Conservation (phyloP, 2,888 invertebrate genomes). For the Cataglyphis albicans region DNA sequence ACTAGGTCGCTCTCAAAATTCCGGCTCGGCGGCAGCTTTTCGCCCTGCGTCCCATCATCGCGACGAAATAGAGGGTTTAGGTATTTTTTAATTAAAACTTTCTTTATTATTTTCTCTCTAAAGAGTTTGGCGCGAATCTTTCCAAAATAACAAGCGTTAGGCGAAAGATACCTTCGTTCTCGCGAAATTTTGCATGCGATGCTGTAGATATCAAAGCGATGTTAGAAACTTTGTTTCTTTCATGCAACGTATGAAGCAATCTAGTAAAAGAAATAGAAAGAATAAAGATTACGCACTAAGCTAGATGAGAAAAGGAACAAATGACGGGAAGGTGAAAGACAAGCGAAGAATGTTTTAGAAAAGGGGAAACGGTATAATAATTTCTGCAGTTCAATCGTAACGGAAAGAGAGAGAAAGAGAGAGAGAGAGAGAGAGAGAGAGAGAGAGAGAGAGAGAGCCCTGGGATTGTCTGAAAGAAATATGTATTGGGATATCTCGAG, state of each 20-base stretch:
- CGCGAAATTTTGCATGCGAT: constrained; percentile 6
- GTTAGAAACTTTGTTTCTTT: not conserved
- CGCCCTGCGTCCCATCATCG: constrained; percentile 13
- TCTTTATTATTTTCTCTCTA: constrained; percentile 7
- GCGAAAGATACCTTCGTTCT: not conserved
- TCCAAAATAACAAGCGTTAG: constrained; percentile 27
- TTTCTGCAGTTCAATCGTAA: constrained; percentile 77
- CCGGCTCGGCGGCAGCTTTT: constrained; percentile 2
- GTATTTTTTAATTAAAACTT: constrained; percentile 50
- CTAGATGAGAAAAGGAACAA: not conserved
- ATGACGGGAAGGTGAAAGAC: not conserved
- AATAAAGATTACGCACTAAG: constrained; percentile 30
- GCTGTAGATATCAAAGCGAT: not conserved
- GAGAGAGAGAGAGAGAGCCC: constrained; percentile 68
- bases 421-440: too few relatives aligned
- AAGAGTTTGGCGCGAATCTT: not conserved
- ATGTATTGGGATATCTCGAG: constrained; percentile 77
- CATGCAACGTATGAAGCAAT: not conserved
- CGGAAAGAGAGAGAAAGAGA: constrained; percentile 64
- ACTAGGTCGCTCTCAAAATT: constrained; percentile 39
- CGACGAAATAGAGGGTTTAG: constrained; percentile 8
- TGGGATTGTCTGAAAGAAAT: constrained; percentile 74
- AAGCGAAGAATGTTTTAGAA: constrained; percentile 42
- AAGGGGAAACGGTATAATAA: constrained; percentile 74
- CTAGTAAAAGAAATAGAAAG: constrained; percentile 32